phyloP scores from a whole-genome alignment of 1,140 invertebrate species.

The Dreissena polymorpha region DNA sequence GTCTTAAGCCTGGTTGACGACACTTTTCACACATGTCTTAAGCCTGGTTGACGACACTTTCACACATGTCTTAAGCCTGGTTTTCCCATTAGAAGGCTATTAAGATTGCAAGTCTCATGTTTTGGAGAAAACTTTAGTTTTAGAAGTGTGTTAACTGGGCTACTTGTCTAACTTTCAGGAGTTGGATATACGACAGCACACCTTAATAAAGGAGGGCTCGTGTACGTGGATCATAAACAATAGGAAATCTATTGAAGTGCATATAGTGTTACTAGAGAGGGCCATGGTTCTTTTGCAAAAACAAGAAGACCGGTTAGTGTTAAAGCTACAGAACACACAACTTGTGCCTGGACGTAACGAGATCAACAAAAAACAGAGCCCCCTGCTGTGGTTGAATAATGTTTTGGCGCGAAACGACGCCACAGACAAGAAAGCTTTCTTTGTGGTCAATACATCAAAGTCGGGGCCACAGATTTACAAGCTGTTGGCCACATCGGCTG shows the following conservation, averaged over 20 bases:
- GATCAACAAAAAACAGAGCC: slow-evolving; percentile 83
- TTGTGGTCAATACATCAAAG: slow-evolving; percentile 87
- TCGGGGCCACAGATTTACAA: slow-evolving; percentile 93
- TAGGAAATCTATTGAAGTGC: slow-evolving; percentile 88
- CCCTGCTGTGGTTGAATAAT: slow-evolving; percentile 79
- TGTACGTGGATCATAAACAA: slow-evolving; percentile 88
- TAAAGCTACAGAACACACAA: slow-evolving; percentile 87
- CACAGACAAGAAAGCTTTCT: slow-evolving; percentile 92
- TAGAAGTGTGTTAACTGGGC: no score
- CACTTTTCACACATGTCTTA: no score
- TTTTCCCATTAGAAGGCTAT: no score
- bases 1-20: no score
- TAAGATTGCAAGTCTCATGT: no score
- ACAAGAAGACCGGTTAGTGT: slow-evolving; percentile 91
- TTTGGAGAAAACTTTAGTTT: no score
- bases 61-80: no score
- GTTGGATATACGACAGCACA: slow-evolving; percentile 90
- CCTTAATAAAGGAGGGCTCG: slow-evolving; percentile 91
- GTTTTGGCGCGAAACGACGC: slow-evolving; percentile 83
- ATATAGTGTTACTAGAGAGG: slow-evolving; percentile 93
- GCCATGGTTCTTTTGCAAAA: slow-evolving; percentile 93
- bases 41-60: no score
- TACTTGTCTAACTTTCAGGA: slow-evolving; percentile 80
- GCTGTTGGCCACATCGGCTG: slow-evolving; percentile 88
- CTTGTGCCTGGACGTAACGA: slow-evolving; percentile 80